Evolutionary conservation across 2,797 vertebrate genomes (phyloP), one percentile per base, ranked within the genome.

Genomic region (Gambelia wislizenii): DNA sequence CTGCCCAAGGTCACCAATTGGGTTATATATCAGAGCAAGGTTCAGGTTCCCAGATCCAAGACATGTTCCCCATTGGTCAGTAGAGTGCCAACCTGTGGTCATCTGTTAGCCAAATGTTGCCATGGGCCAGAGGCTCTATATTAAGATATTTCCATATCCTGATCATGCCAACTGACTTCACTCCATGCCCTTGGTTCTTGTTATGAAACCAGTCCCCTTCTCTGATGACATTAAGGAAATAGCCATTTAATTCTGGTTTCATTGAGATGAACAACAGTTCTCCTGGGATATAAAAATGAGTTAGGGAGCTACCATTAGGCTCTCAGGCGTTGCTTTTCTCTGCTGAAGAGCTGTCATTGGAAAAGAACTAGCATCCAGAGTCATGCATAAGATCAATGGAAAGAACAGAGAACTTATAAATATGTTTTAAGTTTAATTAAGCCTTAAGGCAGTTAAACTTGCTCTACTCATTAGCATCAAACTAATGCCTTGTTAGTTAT

Each of bases 401-500:
- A 85, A 39, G 1, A 89, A 77, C n/a, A 84, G 79, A 85, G 82
- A 72, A 67, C 76, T 69, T 89, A 86, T 90, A 88, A 74, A 69
- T 76, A 56, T 49, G 52, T 56, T 59, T 82, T 49, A 77, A 86
- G 82, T 89, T 87, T 92, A 92, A 91, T 92, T 91, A 93, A 86
- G 83, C 86, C 89, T 89, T 59, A n/a, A 91, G 91, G 93, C 82
- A 27, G 56, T 69, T 0, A 70, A n/a, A 72, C 64, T 36, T 0
- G 47, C 52, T 14, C 80, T 0, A 36, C 85, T 89, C 8, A 27
- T 92, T 90, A 87, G 84, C 70, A 0, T 33, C 39, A 0, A 86
- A 54, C 0, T 10, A 36, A 61, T 13, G 52, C 89, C 67, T 33
- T 30, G 44, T 89, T 7, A 64, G 52, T 52, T 81, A 44, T 89